Base-by-base conservation (phyloP, 2,113 vertebrate genomes). In the Perccottus glenii region DNA sequence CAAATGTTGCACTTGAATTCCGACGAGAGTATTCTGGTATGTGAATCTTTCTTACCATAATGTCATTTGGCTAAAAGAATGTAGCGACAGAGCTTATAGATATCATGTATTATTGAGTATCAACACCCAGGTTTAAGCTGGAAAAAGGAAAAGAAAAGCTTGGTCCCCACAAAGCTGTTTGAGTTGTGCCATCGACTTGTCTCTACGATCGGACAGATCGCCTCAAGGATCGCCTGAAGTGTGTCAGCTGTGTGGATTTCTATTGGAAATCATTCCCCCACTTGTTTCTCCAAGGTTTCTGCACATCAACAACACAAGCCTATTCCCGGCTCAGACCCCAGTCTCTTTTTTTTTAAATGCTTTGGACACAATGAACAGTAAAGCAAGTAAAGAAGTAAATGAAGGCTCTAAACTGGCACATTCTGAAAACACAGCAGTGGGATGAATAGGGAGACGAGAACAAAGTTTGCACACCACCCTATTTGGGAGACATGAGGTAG, bases 191-290 rank as follows among this genome's bases (percentile, higher is more conserved):
- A 85, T 83, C 77, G 84, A 86, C 78, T 60, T 51, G 77, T 68
- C 63, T 62, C 70, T 75, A 78, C 61, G 75, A 72, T 70, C 57
- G 72, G 67, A 83, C 75, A 68, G 71, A 80, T 79, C 19, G 62
- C 74, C 84, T 82, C 45, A 14, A 78, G 87, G 78, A 74, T 50
- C 53, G 32, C 53, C 61, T 79, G 75, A 83, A 84, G 82, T 81
- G 78, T 83, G 78, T 67, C 71, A n/a, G 73, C 76, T 78, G 57
- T 60, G 78, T 43, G 61, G 85, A 87, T 86, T 72, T 42, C 75
- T 87, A 87, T 89, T 82, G 90, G 90, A 90, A 91, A 90, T 90
- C 88, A 81, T 85, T 91, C 50, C 46, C 50, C 45, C 11, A 36
- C 73, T 83, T 81, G 75, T 82, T 90, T 89, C 84, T 76, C 81